These are phyloP conservation scores for Chorisops tibialis DNA, from an alignment of 2,888 invertebrate species.

Conservation along the genomic window DNA sequence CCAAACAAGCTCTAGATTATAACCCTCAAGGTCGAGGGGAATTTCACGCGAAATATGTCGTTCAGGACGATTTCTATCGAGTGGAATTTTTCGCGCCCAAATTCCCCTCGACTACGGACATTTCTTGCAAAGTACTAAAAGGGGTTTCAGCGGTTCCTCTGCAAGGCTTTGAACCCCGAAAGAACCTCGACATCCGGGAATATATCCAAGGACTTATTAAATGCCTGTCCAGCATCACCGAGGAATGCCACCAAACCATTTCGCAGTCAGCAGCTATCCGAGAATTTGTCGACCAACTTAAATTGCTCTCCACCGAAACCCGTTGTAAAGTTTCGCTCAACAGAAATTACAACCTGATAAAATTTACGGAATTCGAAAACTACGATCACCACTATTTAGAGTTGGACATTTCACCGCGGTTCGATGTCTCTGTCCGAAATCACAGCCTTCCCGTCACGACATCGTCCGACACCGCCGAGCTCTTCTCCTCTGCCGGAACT, in stretches of 20 bases:
- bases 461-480: not conserved
- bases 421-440: slow-evolving; percentile 32
- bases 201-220: not conserved
- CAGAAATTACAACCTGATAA: slow-evolving; percentile 32
- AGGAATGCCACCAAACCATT: not conserved
- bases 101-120: not conserved
- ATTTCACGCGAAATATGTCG: too few relatives aligned
- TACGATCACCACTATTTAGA: slow-evolving; percentile 43
- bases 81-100: slow-evolving; percentile 12
- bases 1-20: too few relatives aligned
- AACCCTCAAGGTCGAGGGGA: too few relatives aligned
- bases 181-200: not conserved
- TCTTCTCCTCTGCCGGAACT: not conserved
- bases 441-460: slow-evolving; percentile 44
- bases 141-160: not conserved
- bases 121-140: not conserved
- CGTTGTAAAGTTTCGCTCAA: not conserved
- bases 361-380: slow-evolving; percentile 42
- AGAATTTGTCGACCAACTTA: slow-evolving; percentile 4
- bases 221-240: not conserved
- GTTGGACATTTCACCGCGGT: slow-evolving; percentile 35
- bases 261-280: not conserved
- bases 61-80: not conserved
- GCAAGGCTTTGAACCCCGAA: not conserved
- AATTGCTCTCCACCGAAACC: not conserved